Base-by-base conservation (phyloP, 2,888 invertebrate species). In the Chesias legatella region DNA sequence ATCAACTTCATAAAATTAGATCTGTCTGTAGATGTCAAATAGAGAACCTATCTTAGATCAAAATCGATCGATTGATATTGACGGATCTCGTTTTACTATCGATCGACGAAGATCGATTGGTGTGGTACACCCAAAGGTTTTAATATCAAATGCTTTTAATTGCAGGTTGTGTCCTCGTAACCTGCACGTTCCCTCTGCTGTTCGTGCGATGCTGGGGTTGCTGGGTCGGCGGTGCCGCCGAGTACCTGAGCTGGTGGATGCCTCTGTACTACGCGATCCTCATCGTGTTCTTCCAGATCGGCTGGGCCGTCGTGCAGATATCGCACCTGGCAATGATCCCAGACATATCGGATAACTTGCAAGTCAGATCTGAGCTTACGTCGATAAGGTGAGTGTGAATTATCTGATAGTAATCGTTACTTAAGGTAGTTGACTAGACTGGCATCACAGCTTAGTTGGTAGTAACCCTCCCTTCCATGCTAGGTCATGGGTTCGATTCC, bases 241-340 rank as follows among this genome's bases (percentile, higher is more conserved):
- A 69, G 30, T 85, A 85, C 55, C 62, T 83, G 1, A 55, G 61
- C 3, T 89, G 88, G 89, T 89, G 89, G 89, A 81, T 89, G 71
- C 82, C 91, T 0, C 56, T 90, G 1, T 91, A 91, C 70, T 91
- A 91, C 56, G 82, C 88, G 0, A 59, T 81, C 21, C 83, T 90
- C 42, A 94, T 95, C 52, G 76, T 90, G 6, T 81, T 96, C 54
- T 96, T 97, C 79, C 98, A 98, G 85, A 93, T 95, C 54, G 98
- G 98, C 7, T 98, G 98, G 98, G 97, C 98, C 0, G 89, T 95
- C 5, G 95, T 95, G 1, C 98, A 98, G 88, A 97, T 98, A 60
- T 94, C 97, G 0, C 98, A 98, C 80, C 89, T 98, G 38, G 93
- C 98, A 0, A 92, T 98, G 76, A 97, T 98, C 60, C 96, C 98